phyloP scores from a whole-genome alignment of 2,888 invertebrate genomes.

The Trilocha varians region DNA sequence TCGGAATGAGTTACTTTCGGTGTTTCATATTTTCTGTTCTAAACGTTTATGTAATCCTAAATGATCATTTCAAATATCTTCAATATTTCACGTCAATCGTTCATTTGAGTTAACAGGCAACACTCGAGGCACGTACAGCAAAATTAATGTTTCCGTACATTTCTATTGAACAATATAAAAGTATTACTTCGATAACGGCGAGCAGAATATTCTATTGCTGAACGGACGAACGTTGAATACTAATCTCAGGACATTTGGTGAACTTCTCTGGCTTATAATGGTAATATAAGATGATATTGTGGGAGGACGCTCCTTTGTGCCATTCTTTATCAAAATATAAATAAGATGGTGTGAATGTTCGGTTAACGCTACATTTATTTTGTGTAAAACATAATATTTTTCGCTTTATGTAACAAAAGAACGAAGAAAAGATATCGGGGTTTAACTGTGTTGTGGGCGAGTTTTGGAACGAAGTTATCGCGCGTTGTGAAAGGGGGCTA shows the following conservation, averaged over 20 bases:
- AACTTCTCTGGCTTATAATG: neutral
- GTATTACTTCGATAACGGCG: slow-evolving; percentile 15
- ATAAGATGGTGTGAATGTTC: no score
- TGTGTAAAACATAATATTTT: no score
- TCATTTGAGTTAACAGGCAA: slow-evolving; percentile 8
- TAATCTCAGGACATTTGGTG: slow-evolving; percentile 11
- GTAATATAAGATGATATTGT: neutral
- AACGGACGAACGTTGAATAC: slow-evolving; percentile 21
- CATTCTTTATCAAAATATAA: neutral
- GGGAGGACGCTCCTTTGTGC: neutral
- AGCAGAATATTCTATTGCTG: slow-evolving; percentile 31
- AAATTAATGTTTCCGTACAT: slow-evolving; percentile 28
- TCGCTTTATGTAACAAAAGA: no score
- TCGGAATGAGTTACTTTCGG: no score
- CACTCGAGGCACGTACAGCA: slow-evolving; percentile 21
- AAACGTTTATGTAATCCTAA: no score
- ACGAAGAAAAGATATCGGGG: no score
- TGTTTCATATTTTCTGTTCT: no score
- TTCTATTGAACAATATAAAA: slow-evolving; percentile 21
- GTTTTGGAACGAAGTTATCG: no score
- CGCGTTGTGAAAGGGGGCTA: no score
- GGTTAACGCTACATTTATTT: no score
- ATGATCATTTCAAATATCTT: slow-evolving; percentile 13
- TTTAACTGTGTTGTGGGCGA: no score
- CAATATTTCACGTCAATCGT: no score